Evolutionary conservation across 2,888 invertebrate species (phyloP).

Genomic region (Pimpla rufipes): DNA sequence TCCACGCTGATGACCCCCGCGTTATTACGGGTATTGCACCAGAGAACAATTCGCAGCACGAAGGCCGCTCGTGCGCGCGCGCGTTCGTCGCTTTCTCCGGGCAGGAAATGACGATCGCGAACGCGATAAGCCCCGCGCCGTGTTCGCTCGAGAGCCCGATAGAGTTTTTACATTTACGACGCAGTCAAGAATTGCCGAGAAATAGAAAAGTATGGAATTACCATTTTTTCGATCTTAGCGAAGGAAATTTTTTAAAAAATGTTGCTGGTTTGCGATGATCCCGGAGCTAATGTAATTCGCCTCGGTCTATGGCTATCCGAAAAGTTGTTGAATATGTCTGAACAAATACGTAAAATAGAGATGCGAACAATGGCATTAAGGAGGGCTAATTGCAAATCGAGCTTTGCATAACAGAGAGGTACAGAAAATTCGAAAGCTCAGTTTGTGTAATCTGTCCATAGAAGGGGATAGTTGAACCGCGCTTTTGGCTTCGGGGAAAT

Average conservation of each 20-base stretch:
- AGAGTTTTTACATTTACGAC: background rate
- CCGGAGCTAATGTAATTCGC: background rate
- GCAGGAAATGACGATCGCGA: constrained; percentile 50
- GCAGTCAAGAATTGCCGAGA: background rate
- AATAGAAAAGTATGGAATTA: background rate
- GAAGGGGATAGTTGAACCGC: too few relatives aligned
- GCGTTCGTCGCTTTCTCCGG: constrained; percentile 36
- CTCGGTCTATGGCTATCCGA: background rate
- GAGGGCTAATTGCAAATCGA: too few relatives aligned
- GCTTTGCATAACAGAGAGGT: too few relatives aligned
- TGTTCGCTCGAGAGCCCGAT: background rate
- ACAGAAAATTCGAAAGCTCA: too few relatives aligned
- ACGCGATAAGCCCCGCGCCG: background rate
- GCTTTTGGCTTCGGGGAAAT: too few relatives aligned
- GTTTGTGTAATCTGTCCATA: too few relatives aligned
- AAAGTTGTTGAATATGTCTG: background rate
- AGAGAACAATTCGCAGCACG: constrained; percentile 55
- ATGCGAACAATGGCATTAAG: too few relatives aligned
- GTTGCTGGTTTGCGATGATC: background rate
- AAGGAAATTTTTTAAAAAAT: too few relatives aligned
- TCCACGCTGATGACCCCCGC: constrained; percentile 44
- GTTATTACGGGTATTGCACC: constrained; percentile 42
- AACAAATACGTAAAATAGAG: too few relatives aligned
- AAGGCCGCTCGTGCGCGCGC: constrained; percentile 12
- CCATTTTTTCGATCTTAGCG: constrained; percentile 5